Evolutionary conservation across 2,888 invertebrate genomes (phyloP), one percentile per base, ranked within the genome.

Genomic region (Saturnia pavonia): DNA sequence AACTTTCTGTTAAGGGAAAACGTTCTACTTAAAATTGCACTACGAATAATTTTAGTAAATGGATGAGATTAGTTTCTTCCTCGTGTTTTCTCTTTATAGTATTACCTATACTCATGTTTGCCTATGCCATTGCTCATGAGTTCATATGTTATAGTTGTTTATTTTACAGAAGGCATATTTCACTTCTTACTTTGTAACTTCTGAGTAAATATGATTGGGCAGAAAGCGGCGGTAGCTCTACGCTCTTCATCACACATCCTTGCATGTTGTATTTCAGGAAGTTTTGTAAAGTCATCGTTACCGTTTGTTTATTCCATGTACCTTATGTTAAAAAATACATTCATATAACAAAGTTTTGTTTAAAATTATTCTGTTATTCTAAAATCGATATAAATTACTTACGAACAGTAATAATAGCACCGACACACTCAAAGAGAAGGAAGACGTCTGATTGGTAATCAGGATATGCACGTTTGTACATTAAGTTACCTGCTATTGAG

Each of bases 401-500:
- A 95, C 95, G 89, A 72, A 95, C 85, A 42, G 92, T 94, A 9
- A 95, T 75, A 22, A 82, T 77, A 1, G 95, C 95, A 2, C 95
- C 94, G 0, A 94, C 91, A 4, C 94, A 88, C 81, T 95, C 94
- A 0, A 96, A 85, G 1, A 96, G 87, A 22, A 96, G 75, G 76
- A 95, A 96, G 8, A 96, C 80, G 81, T 96, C 96, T 0, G 96
- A 96, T 19, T 95, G 95, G 82, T 96, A 96, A 40, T 94, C 94
- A 0, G 88, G 92, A 78, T 95, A 92, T 0, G 87, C 82, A 74
- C 95, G 94, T 81, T 96, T 96, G 77, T 96, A 87, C 92, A 96
- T 95, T 68, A 96, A 80, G 78, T 96, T 96, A 1, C 96, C 96
- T 67, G 96, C 96, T 74, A 96, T 82, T 0, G 95, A 95, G n/a